Conservation (phyloP, 2,797 vertebrate species). For the Enoplosus armatus region DNA sequence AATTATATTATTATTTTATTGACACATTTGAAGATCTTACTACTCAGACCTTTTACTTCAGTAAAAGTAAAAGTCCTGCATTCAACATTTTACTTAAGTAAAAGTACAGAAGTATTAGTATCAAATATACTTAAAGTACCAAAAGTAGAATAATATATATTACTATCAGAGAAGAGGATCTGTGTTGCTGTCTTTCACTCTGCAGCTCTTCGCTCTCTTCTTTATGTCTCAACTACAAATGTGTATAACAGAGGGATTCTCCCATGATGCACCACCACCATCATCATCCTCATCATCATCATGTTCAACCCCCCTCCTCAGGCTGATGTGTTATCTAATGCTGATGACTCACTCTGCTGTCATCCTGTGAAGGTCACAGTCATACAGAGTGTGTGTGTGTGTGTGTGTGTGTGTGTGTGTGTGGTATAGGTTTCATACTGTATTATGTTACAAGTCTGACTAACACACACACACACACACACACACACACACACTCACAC, state of each 20-base stretch:
- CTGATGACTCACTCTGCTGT: conserved; percentile 59
- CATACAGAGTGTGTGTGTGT: conserved; percentile 28
- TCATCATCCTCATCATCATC: background rate
- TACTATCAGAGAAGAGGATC: too few relatives aligned
- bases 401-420: conserved; percentile 36
- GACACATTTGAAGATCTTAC: too few relatives aligned
- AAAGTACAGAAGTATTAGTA: too few relatives aligned
- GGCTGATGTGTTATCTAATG: conserved; percentile 38
- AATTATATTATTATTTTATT: too few relatives aligned
- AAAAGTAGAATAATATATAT: too few relatives aligned
- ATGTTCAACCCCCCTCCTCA: background rate
- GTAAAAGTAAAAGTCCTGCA: too few relatives aligned
- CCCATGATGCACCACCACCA: background rate
- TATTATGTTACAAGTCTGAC: conserved; percentile 14
- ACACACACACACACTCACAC: conserved; percentile 5
- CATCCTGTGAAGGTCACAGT: conserved; percentile 41
- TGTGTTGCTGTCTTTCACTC: too few relatives aligned
- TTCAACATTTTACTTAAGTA: too few relatives aligned
- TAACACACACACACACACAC: conserved; percentile 14
- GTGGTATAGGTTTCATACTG: conserved; percentile 33
- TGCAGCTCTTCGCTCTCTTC: too few relatives aligned
- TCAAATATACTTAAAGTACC: too few relatives aligned
- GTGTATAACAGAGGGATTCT: background rate
- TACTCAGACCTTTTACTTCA: too few relatives aligned
- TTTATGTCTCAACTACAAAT: too few relatives aligned